Base-by-base conservation (phyloP, 2,797 vertebrate species). In the Scleropages formosus region DNA sequence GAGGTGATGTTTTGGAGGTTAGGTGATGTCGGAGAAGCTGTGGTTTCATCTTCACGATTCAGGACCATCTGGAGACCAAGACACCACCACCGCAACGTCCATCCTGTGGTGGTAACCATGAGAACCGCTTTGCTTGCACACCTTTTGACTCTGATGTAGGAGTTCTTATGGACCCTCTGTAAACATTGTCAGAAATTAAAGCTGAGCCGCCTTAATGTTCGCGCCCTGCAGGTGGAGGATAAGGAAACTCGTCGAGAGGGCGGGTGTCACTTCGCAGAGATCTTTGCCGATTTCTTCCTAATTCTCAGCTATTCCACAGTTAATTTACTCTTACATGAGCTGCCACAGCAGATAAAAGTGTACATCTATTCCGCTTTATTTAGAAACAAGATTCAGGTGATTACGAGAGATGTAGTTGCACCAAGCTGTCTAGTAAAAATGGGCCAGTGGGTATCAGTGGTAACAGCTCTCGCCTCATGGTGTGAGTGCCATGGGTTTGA, bases 111-210 rank as follows among this genome's bases (percentile, higher is more conserved):
- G 31, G 31, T 39, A 39, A 39, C 31, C 31, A 39, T 39, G 31
- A 39, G 31, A 39, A 39, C 31, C 31, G 39, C 31, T 6, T 31
- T 39, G 31, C 39, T 31, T 39, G 31, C 31, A 39, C 31, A 6
- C 6, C 31, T 6, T 31, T 39, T 39, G 31, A 39, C 39, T 31
- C 31, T 39, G 6, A 39, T 39, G 31, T 39, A 31, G 31, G 31
- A 31, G 39, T 39, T 39, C 53, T 74, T 75, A 79, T 77, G 76
- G 77, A 65, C 76, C 71, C 73, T 74, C 49, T 26, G 74, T 79
- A 78, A 81, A 80, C 74, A 82, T 67, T 31, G 69, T 26, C 68
- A 74, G 71, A 70, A 80, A 72, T 64, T 72, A 70, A 73, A 71
- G 31, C 75, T 77, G 47, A 80, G 56, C 58, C 67, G 66, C 79